These are phyloP conservation scores for Eupithecia subumbrata DNA, from an alignment of 2,888 invertebrate genomes.

Conservation along the genomic window DNA sequence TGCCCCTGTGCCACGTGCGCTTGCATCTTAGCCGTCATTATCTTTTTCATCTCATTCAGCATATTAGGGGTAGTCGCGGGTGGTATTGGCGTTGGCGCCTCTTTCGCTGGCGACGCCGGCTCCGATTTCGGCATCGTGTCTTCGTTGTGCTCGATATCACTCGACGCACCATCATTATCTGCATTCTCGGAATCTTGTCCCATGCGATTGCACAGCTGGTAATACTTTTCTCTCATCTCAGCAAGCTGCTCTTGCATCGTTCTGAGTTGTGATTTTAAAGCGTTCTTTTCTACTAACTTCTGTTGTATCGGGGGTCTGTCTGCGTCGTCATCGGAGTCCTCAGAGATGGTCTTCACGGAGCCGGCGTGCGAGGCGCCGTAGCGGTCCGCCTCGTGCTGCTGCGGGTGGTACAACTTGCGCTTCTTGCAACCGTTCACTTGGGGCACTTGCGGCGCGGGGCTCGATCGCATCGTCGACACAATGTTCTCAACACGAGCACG, in stretches of 20 bases:
- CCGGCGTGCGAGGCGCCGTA: conserved; percentile 79
- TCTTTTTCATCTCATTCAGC: conserved; percentile 87
- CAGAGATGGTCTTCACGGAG: conserved; percentile 80
- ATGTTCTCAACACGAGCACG: conserved; percentile 97
- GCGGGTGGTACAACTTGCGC: conserved; percentile 97
- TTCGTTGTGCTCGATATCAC: conserved; percentile 86
- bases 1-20: conserved; percentile 82
- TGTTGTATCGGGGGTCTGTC: conserved; percentile 91
- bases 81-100: conserved; percentile 77
- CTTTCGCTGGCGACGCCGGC: conserved; percentile 83
- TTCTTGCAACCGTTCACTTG: conserved; percentile 97
- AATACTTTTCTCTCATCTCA: conserved; percentile 95
- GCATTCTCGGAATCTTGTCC: conserved; percentile 91
- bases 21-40: conserved; percentile 86
- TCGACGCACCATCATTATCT: conserved; percentile 89
- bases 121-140: conserved; percentile 83
- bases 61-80: conserved; percentile 79
- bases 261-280: conserved; percentile 92
- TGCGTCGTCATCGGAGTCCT: conserved; percentile 91
- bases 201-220: conserved; percentile 93
- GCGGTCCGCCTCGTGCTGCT: conserved; percentile 93
- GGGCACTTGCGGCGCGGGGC: conserved; percentile 89
- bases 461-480: conserved; percentile 95
- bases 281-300: conserved; percentile 94
- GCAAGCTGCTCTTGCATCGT: conserved; percentile 95